phyloP scores from a whole-genome alignment of 2,797 vertebrate genomes.

The Emys orbicularis region DNA sequence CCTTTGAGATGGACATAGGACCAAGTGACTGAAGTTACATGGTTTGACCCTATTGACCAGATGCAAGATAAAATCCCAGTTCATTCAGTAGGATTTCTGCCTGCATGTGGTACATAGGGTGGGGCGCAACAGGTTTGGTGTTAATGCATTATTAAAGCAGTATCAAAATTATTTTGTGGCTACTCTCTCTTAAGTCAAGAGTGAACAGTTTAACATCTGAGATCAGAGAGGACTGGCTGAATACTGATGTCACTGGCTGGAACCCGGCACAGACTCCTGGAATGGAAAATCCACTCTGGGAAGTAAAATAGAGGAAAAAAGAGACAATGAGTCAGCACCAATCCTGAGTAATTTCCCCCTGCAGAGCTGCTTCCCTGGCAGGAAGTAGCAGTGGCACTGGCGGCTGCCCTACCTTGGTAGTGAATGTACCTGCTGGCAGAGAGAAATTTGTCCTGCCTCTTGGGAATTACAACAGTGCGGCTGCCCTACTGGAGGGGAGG shows the following conservation, averaged over 20 bases:
- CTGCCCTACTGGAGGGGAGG: not conserved
- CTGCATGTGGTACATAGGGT: not conserved
- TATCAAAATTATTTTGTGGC: not conserved
- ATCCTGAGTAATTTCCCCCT: not conserved
- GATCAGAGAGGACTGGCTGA: rapidly evolving
- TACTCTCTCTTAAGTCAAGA: not conserved
- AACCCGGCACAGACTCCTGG: not conserved
- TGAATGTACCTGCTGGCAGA: not conserved
- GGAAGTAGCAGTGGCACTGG: not conserved
- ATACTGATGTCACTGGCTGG: not conserved
- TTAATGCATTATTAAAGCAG: not conserved
- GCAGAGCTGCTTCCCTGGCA: not conserved
- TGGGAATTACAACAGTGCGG: not conserved
- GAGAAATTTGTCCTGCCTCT: not conserved
- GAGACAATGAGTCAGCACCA: not conserved
- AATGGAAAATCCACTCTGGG: not conserved
- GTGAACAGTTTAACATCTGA: rapidly evolving
- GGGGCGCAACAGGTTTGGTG: not conserved
- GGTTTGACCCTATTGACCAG: not conserved
- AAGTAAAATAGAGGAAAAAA: rapidly evolving
- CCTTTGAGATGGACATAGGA: not conserved
- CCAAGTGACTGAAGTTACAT: not conserved
- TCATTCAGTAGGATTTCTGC: not conserved
- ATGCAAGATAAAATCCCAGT: not conserved
- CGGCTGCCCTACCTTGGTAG: not conserved